Base-by-base conservation (phyloP, 2,113 vertebrate genomes). In the Catagonus wagneri region DNA sequence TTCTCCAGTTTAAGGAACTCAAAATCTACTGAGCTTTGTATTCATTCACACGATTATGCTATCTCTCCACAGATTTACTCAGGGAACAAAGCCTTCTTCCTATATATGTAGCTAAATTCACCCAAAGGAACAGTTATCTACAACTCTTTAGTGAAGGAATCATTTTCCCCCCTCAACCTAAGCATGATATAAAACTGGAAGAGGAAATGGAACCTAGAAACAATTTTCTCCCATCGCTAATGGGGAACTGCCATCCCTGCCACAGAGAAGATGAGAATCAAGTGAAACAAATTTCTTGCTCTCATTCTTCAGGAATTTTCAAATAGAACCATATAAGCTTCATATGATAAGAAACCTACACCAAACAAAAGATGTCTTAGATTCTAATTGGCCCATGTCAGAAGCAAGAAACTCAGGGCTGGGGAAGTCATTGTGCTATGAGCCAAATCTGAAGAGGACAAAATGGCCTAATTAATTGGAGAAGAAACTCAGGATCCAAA, bases 241-340 rank as follows among this genome's bases (percentile, higher is more conserved):
- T 50, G 16, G 29, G 9, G 12, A 93, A 50, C 60, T 75, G 3
- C 7, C 32, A 69, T 81, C 1, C 9, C 39, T 58, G 20, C 56
- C 36, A 78, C 1, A 71, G 6, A 96, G 27, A 75, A 86, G 32
- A 63, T 23, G 3, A 69, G 7, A 81, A 58, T 63, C 25, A 69
- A 66, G 20, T 83, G 23, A 93, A 84, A 89, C 63, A n/a, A 60
- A 10, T 96, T 71, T 85, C 36, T 25, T 29, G 86, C 79, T 50
- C 27, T 68, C 65, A 34, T 88, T 85, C 6, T 56, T 78, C 27
- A 86, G 22, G 50, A 17, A 6, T 80, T 94, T 91, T 81, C 90
- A 85, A 93, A 61, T 17, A 81, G n/a, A 91, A 90, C 25, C 54
- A 76, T 50, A 85, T 63, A 81, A 71, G 20, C 6, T 89, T 91